These are phyloP conservation scores for Grantiella picta DNA, from an alignment of 2,113 vertebrate species.

Conservation along the genomic window DNA sequence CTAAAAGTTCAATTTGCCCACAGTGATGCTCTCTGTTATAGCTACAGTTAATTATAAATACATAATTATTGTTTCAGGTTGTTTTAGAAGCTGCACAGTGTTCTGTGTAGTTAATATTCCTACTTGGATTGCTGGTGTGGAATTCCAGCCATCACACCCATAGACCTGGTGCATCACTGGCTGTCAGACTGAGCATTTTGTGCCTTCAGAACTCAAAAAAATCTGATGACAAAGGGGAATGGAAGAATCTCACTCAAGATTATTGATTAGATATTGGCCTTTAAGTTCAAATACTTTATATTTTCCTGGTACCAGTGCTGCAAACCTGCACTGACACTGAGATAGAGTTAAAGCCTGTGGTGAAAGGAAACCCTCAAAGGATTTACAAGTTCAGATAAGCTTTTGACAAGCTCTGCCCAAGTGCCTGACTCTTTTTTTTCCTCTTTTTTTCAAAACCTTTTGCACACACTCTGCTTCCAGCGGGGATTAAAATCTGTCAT, in stretches of 20 bases:
- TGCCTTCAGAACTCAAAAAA: neutral
- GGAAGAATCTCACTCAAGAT: neutral
- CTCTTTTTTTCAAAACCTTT: neutral
- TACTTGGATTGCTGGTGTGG: neutral
- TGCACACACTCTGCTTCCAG: constrained; percentile 3
- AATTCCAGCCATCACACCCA: neutral
- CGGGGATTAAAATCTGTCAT: neutral
- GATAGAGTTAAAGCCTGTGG: neutral
- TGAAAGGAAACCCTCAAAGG: constrained; percentile 6
- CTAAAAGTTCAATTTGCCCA: neutral
- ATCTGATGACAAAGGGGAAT: neutral
- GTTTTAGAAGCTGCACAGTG: neutral
- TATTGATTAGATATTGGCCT: neutral
- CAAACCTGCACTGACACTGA: neutral
- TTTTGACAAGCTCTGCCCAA: constrained; percentile 37
- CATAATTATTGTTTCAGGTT: neutral
- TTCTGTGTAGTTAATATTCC: neutral
- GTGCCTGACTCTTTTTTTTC: neutral
- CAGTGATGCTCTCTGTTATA: neutral
- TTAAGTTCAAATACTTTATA: neutral
- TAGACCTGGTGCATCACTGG: neutral
- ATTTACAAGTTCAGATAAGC: constrained; percentile 54
- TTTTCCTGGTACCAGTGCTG: neutral
- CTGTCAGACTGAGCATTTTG: neutral
- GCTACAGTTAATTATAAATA: neutral